A percentile compares a stretch with the other conserved stretches of the same genome.
phyloP scores from a whole-genome alignment of 1,140 invertebrate species.

The Hyphantria cunea region DNA sequence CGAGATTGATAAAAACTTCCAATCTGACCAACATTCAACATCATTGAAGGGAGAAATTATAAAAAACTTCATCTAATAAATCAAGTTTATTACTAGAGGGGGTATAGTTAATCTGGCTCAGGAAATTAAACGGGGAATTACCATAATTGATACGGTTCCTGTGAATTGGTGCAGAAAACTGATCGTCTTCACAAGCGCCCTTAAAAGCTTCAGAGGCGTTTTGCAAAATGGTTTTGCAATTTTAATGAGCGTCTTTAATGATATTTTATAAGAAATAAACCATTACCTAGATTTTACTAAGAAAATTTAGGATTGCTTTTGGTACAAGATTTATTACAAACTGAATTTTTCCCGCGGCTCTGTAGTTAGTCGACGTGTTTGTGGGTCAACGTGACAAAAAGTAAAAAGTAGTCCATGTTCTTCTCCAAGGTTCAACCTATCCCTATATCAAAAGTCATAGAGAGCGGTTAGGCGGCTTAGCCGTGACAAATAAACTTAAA shows the following conservation, averaged over 20 bases:
- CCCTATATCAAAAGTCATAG: too few species aligned
- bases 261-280: constrained; percentile 43
- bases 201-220: constrained; percentile 37
- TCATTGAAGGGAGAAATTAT: constrained; percentile 19
- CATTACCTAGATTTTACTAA: constrained; percentile 24
- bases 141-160: constrained; percentile 78
- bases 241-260: constrained; percentile 49
- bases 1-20: too few species aligned
- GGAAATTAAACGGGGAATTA: constrained; percentile 79
- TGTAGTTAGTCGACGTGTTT: too few species aligned
- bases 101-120: constrained; percentile 68
- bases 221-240: constrained; percentile 47
- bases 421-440: too few species aligned
- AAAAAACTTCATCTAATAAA: constrained; percentile 59
- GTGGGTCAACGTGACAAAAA: too few species aligned
- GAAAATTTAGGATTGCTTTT: constrained; percentile 12
- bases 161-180: constrained; percentile 73
- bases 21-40: constrained; percentile 3
- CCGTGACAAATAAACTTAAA: too few species aligned
- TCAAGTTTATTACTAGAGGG: constrained; percentile 71
- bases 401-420: too few species aligned
- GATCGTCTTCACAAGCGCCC: constrained; percentile 61
- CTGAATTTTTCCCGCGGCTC: too few species aligned
- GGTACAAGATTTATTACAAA: constrained; percentile 7
- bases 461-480: too few species aligned